Base-by-base conservation (phyloP, 2,113 vertebrate species). In the Corythaixoides concolor region DNA sequence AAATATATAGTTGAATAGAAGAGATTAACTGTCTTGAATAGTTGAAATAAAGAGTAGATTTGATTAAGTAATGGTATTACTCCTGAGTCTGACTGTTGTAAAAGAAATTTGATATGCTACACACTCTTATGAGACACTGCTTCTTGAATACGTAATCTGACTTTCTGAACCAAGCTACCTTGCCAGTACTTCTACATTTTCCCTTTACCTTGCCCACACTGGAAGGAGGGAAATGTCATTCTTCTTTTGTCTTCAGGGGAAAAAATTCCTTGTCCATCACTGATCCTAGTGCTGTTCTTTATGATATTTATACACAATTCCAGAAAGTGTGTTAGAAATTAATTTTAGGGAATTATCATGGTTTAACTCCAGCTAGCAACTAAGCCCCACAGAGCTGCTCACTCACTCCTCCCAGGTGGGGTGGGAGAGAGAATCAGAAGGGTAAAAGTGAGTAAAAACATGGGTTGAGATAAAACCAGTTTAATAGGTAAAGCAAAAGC, bases 311-410 rank as follows among this genome's bases (percentile, higher is more conserved):
- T 96, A 88, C 96, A 94, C 85, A 97, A 94, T 96, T 97, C 93
- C 85, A 97, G 84, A 94, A 97, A 50, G 30, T 85, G 73, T 95
- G 85, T 90, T 97, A 97, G 93, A 97, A 98, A 97, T 88, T 96
- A 64, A 97, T 95, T 97, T 85, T 66, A 85, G 68, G 41, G 41
- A 43, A 43, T 43, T 43, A 15, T 43, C 41, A 43, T 43, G 41
- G 14, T 43, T 43, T 43, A 43, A 43, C 41, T 43, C 41, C 41
- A 43, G 41, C 41, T 43, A 14, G 41, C 41, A 43, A 43, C 12
- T 43, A 43, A 43, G 41, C 41, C 41, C 41, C 41, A 43, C 10
- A 43, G 41, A 43, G 41, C 41, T 43, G 41, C 41, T 43, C 41
- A 43, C 41, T 43, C 41, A 43, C 41, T 43, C 41, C 41, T 12